Conservation (phyloP, 2,113 vertebrate species). For the Nicator chloris region DNA sequence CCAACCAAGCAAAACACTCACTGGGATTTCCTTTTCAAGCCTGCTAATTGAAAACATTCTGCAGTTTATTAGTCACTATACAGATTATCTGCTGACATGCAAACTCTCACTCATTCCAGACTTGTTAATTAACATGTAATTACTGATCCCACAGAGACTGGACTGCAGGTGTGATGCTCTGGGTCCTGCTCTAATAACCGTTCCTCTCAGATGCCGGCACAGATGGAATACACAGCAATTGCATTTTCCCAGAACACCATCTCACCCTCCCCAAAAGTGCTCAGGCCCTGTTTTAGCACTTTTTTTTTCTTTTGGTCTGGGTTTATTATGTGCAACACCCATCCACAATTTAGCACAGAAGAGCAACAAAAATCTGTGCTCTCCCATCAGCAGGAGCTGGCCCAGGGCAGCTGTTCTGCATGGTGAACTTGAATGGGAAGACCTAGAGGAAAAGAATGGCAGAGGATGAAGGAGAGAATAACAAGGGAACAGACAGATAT, state of each 20-base stretch:
- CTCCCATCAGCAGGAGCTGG: background rate
- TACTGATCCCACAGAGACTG: conserved; percentile 49
- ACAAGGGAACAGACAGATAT: background rate
- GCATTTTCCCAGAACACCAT: conserved; percentile 2
- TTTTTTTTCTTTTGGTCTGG: background rate
- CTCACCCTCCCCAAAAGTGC: background rate
- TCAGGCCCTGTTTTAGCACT: background rate
- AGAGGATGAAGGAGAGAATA: background rate
- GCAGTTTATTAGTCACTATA: conserved; percentile 67
- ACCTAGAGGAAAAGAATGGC: background rate
- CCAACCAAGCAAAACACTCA: conserved; percentile 53
- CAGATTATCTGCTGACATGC: conserved; percentile 68
- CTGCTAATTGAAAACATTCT: conserved; percentile 71
- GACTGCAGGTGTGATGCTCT: conserved; percentile 68
- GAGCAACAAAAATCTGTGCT: background rate
- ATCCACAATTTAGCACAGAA: background rate
- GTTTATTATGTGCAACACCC: background rate
- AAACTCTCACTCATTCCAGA: conserved; percentile 65
- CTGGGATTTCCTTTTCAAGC: conserved; percentile 68
- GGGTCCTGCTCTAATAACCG: conserved; percentile 19
- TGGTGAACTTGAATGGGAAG: conserved; percentile 20
- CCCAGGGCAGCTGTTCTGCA: background rate
- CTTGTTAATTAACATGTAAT: conserved; percentile 71
- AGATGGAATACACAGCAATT: background rate
- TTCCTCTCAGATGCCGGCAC: background rate